phyloP scores from a whole-genome alignment of 2,797 vertebrate genomes.

The Sternarchorhynchus goeldii region DNA sequence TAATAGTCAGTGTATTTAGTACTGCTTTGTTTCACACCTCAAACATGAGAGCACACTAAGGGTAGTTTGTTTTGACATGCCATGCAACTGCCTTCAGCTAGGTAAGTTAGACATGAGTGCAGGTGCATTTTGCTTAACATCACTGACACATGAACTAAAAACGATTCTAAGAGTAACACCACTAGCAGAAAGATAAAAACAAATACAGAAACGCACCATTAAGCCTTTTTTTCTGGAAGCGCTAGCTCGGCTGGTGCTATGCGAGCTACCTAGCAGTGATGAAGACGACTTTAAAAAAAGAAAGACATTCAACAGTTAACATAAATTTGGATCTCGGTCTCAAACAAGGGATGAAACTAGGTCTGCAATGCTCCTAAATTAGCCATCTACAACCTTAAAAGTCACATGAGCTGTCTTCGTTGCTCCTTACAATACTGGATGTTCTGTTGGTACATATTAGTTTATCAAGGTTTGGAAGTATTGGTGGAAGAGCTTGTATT shows the following conservation, averaged over 20 bases:
- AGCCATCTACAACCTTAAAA: not conserved
- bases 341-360: not conserved
- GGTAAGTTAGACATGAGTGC: not conserved
- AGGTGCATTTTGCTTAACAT: conserved; percentile 6
- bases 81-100: not conserved
- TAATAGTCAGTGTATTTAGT: not conserved
- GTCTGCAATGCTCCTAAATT: not conserved
- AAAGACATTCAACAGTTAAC: conserved; percentile 55
- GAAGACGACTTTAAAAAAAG: conserved; percentile 74
- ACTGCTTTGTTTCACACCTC: not conserved
- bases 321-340: not conserved
- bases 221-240: conserved; percentile 79
- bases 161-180: not conserved
- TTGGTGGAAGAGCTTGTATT: no score
- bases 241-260: conserved; percentile 73
- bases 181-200: conserved; percentile 40
- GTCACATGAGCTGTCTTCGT: no score
- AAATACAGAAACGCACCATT: conserved; percentile 76
- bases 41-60: not conserved
- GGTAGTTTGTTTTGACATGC: not conserved
- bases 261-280: conserved; percentile 71
- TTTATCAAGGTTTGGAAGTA: no score
- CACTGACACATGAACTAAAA: conserved; percentile 12
- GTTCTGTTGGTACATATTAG: no score
- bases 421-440: no score